These are phyloP conservation scores for Drosophila nannoptera DNA, from an alignment of 1,140 invertebrate species.

Conservation along the genomic window DNA sequence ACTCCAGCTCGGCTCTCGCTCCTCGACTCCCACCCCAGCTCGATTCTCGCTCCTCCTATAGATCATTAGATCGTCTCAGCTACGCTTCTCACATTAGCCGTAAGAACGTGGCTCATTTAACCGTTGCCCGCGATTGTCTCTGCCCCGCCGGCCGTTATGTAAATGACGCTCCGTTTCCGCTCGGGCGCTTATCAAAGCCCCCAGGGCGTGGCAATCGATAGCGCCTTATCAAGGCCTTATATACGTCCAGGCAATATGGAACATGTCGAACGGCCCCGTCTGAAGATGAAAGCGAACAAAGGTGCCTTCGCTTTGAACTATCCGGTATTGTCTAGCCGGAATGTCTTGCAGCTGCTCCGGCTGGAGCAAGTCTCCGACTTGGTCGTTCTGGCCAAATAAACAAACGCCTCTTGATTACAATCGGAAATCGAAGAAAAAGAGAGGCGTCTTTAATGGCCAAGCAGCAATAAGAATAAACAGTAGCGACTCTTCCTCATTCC, in stretches of 20 bases:
- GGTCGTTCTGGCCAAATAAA: slow-evolving; percentile 57
- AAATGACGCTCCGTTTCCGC: slow-evolving; percentile 65
- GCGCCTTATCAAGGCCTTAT: slow-evolving; percentile 14
- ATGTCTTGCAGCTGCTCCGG: slow-evolving; percentile 12
- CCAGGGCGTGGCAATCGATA: slow-evolving; percentile 17
- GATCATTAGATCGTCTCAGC: slow-evolving; percentile 7
- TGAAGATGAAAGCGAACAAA: slow-evolving; percentile 29
- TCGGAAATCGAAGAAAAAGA: slow-evolving; percentile 57
- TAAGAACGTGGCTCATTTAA: slow-evolving; percentile 44
- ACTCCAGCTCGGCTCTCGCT: background rate
- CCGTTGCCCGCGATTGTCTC: background rate
- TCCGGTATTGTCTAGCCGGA: too few species aligned
- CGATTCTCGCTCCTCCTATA: slow-evolving; percentile 1
- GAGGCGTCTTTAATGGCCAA: slow-evolving; percentile 53
- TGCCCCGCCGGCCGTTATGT: slow-evolving; percentile 42
- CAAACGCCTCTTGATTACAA: slow-evolving; percentile 64
- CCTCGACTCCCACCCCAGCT: background rate
- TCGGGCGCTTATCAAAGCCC: slow-evolving; percentile 49
- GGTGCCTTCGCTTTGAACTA: slow-evolving; percentile 27
- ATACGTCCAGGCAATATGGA: slow-evolving; percentile 16
- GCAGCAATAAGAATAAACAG: slow-evolving; percentile 29
- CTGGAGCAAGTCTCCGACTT: slow-evolving; percentile 16
- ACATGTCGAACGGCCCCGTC: slow-evolving; percentile 14
- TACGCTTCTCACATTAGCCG: slow-evolving; percentile 18
- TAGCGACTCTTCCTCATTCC: slow-evolving; percentile 6